Evolutionary conservation across 1,140 invertebrate species (phyloP).

Genomic region (Aphis craccivora): DNA sequence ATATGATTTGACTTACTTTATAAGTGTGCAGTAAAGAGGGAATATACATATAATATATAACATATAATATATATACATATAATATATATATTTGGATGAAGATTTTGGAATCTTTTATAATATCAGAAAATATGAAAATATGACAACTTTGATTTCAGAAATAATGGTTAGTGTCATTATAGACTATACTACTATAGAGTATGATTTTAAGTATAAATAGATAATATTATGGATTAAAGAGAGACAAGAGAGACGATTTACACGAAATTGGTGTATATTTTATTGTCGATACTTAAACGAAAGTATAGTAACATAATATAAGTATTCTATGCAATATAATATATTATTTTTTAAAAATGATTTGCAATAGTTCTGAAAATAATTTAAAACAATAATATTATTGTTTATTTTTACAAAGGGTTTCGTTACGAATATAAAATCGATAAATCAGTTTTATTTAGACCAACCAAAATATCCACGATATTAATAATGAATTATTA

Average conservation of each 20-base stretch:
- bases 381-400: background rate
- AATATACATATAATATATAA: no score
- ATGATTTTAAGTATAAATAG: background rate
- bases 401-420: background rate
- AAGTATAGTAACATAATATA: background rate
- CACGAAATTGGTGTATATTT: background rate
- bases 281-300: background rate
- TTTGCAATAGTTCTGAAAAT: background rate
- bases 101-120: background rate
- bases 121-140: background rate
- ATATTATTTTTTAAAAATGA: background rate
- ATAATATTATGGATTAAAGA: background rate
- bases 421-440: background rate
- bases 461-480: background rate
- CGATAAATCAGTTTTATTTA: background rate
- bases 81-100: background rate
- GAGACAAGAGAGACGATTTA: background rate
- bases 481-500: background rate
- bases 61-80: no score
- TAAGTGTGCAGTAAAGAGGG: background rate
- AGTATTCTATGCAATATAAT: background rate
- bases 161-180: background rate
- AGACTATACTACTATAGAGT: no score
- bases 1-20: background rate
- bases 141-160: background rate